These are phyloP conservation scores for Brachionus paranguensis DNA, from an alignment of 1,140 invertebrate genomes.

Conservation along the genomic window DNA sequence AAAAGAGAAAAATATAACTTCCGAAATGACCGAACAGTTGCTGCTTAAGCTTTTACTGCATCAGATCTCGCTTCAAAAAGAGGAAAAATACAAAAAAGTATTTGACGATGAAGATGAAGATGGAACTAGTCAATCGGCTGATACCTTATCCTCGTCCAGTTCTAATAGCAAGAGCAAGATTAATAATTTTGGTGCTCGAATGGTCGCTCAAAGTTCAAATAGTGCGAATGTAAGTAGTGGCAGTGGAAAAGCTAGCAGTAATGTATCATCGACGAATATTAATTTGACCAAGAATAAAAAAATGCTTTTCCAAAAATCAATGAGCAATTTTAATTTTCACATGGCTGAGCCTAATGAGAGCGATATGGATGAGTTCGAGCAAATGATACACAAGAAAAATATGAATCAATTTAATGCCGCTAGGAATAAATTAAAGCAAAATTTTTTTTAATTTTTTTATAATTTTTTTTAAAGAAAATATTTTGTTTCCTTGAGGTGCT, in stretches of 20 bases:
- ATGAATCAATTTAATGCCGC: conserved; percentile 23
- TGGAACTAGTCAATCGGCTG: neutral
- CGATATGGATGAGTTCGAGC: neutral
- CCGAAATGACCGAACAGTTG: conserved; percentile 30
- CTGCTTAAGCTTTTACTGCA: conserved; percentile 30
- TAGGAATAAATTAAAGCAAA: neutral
- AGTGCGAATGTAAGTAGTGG: neutral
- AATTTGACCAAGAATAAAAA: conserved; percentile 16
- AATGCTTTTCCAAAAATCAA: neutral
- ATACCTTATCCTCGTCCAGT: conserved; percentile 7
- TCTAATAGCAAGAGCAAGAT: neutral
- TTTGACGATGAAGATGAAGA: neutral
- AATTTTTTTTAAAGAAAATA: neutral
- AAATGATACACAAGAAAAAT: neutral
- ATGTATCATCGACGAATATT: neutral
- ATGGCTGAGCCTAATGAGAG: neutral
- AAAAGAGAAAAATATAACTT: neutral
- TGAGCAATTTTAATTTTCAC: conserved; percentile 7
- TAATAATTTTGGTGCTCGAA: neutral
- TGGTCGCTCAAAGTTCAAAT: neutral
- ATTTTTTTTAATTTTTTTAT: neutral
- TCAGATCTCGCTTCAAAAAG: conserved; percentile 5
- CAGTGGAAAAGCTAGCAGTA: neutral
- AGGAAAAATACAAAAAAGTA: neutral
- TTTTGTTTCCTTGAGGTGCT: neutral